These are phyloP conservation scores for Trachelus stipa DNA, from an alignment of 2,888 invertebrate genomes.

Conservation along the genomic window DNA sequence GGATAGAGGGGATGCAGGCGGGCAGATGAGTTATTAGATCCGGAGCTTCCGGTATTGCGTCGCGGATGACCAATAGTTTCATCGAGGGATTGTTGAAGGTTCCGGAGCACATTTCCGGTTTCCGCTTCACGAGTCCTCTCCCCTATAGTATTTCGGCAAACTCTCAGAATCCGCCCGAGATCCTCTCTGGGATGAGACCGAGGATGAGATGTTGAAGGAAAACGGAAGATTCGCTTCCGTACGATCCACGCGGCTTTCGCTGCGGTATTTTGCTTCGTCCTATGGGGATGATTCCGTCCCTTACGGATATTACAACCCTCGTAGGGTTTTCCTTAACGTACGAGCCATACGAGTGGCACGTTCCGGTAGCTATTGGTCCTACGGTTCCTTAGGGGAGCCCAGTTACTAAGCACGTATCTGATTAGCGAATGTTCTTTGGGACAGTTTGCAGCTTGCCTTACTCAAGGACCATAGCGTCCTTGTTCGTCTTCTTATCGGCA, in stretches of 20 bases:
- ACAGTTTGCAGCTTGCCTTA: not conserved
- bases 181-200: conserved; percentile 14
- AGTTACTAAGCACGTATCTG: not conserved
- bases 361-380: not conserved
- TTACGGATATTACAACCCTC: conserved; percentile 30
- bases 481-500: conserved; percentile 14
- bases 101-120: conserved; percentile 68
- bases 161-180: conserved; percentile 40
- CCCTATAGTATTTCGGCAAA: conserved; percentile 20
- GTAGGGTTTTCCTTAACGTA: conserved; percentile 20
- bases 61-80: conserved; percentile 67
- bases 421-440: not conserved
- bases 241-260: not conserved
- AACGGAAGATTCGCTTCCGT: conserved; percentile 15
- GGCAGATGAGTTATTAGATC: conserved; percentile 66
- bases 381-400: not conserved
- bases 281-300: conserved; percentile 22
- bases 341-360: conserved; percentile 11
- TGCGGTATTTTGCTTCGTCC: not conserved
- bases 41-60: conserved; percentile 65
- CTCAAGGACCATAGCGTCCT: not conserved
- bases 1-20: conserved; percentile 43
- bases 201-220: conserved; percentile 25
- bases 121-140: conserved; percentile 58
- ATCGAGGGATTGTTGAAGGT: conserved; percentile 67